Conservation (phyloP, 1,140 invertebrate species). For the Rhopalosiphum maidis region DNA sequence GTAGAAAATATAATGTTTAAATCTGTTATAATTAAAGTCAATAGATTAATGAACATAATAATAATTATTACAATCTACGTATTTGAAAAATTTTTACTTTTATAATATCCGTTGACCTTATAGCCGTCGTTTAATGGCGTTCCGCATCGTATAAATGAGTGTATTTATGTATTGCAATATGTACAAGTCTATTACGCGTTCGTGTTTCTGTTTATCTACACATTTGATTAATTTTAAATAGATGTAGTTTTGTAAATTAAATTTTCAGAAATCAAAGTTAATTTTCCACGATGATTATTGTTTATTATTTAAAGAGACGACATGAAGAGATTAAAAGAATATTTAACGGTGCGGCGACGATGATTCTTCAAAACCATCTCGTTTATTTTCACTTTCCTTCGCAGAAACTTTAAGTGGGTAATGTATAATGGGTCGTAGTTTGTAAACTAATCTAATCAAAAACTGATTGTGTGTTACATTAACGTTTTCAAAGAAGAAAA, state of each 20-base stretch:
- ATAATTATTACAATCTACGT: background rate
- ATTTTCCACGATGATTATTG: background rate
- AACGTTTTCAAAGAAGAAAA: background rate
- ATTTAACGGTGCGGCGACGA: background rate
- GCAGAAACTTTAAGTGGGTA: conserved; percentile 16
- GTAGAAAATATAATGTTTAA: background rate
- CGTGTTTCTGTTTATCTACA: background rate
- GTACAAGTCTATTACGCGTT: background rate
- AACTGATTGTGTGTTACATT: background rate
- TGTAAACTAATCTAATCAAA: conserved; percentile 33
- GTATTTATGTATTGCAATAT: background rate
- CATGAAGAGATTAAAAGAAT: background rate
- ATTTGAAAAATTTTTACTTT: background rate
- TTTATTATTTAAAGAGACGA: background rate
- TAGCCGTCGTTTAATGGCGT: background rate
- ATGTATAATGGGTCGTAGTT: conserved; percentile 26
- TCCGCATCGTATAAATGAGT: background rate
- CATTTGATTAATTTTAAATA: conserved; percentile 14
- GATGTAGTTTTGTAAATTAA: background rate
- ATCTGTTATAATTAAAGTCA: background rate
- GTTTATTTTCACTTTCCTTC: conserved; percentile 35
- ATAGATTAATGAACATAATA: background rate
- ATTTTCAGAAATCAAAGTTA: conserved; percentile 6
- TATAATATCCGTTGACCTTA: background rate
- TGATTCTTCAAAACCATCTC: conserved; percentile 4